phyloP scores from a whole-genome alignment of 2,888 invertebrate species.

The Drosophila rubida region DNA sequence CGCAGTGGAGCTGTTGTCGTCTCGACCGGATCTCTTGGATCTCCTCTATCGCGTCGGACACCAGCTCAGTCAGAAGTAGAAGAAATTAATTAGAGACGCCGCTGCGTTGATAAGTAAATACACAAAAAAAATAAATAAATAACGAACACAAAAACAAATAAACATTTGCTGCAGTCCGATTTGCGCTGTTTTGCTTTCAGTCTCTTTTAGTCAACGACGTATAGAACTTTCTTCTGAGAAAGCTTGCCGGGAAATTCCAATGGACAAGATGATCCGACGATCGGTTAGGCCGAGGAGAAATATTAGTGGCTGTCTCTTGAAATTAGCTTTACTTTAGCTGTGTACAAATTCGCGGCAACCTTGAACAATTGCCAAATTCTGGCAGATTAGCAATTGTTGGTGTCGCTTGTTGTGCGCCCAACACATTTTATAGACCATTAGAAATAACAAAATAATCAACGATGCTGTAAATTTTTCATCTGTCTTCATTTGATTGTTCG shows the following conservation, averaged over 20 bases:
- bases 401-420: conserved; percentile 12
- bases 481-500: conserved; percentile 14
- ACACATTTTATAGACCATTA: conserved; percentile 44
- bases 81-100: conserved; percentile 74
- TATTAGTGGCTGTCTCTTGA: conserved; percentile 39
- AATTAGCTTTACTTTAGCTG: conserved; percentile 44
- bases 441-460: conserved; percentile 52
- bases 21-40: conserved; percentile 60
- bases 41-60: conserved; percentile 32
- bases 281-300: conserved; percentile 24
- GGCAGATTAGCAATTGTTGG: conserved; percentile 31
- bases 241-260: neutral
- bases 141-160: conserved; percentile 40
- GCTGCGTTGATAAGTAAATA: conserved; percentile 70
- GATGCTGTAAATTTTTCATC: conserved; percentile 26
- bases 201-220: no score
- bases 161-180: conserved; percentile 36
- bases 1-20: conserved; percentile 10
- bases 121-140: conserved; percentile 45
- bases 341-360: conserved; percentile 36
- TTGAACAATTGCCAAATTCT: conserved; percentile 73
- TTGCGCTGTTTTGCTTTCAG: conserved; percentile 9
- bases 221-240: conserved; percentile 66
- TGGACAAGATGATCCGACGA: neutral
- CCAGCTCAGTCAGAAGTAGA: conserved; percentile 25